These are phyloP conservation scores for Cyanoliseus patagonus DNA, from an alignment of 2,113 vertebrate species.

Conservation along the genomic window DNA sequence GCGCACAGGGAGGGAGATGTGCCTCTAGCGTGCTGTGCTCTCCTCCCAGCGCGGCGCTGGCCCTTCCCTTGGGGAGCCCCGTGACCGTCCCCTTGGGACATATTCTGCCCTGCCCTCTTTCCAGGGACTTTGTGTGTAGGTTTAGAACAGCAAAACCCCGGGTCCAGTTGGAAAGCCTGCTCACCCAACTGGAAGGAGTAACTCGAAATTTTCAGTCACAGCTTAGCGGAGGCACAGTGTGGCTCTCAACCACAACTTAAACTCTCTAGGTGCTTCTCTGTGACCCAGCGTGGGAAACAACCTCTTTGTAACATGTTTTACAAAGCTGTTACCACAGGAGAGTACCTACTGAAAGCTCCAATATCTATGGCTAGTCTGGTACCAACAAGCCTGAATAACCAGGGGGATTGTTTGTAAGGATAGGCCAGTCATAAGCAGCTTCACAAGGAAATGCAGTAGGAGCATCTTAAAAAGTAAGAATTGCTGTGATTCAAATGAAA, in stretches of 20 bases:
- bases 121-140: neutral
- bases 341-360: neutral
- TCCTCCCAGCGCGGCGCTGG: neutral
- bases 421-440: neutral
- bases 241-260: neutral
- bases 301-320: neutral
- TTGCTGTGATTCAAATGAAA: neutral
- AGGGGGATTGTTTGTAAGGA: neutral
- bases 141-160: neutral
- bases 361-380: neutral
- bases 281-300: neutral
- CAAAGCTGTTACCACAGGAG: neutral
- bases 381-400: neutral
- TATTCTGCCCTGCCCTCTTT: neutral
- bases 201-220: neutral
- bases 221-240: neutral
- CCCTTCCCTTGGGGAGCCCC: neutral
- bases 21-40: rapidly evolving
- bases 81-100: rapidly evolving
- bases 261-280: neutral
- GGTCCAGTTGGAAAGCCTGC: neutral
- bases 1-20: neutral
- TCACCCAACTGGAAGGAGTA: neutral
- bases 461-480: neutral
- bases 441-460: neutral